phyloP scores from a whole-genome alignment of 2,888 invertebrate genomes.

The Macrosiphum euphorbiae region DNA sequence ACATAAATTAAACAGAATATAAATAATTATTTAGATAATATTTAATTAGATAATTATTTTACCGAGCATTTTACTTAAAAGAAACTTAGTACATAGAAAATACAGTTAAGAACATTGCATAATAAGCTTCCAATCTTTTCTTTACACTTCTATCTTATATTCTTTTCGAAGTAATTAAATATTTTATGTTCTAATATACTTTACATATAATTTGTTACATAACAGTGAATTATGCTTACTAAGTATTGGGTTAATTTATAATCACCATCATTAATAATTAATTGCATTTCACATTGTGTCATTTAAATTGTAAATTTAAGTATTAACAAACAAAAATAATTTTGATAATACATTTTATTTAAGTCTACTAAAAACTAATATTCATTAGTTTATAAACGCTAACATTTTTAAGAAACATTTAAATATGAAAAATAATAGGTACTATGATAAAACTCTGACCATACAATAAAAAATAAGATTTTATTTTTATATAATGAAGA shows the following conservation, averaged over 20 bases:
- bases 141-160: background rate
- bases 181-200: background rate
- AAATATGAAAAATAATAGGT: background rate
- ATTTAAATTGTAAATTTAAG: background rate
- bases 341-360: too few species aligned
- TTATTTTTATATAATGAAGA: background rate
- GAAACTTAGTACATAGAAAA: background rate
- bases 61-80: background rate
- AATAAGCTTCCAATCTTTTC: background rate
- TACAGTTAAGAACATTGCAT: background rate
- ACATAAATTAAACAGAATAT: background rate
- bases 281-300: constrained; percentile 6
- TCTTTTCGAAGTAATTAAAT: constrained; percentile 1
- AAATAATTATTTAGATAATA: background rate
- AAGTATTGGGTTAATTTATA: background rate
- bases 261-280: constrained; percentile 25
- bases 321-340: background rate
- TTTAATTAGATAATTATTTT: background rate
- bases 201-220: background rate
- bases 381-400: background rate
- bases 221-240: background rate
- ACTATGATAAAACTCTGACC: background rate
- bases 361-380: background rate
- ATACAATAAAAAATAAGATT: background rate
- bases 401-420: background rate